phyloP scores from a whole-genome alignment of 2,797 vertebrate genomes.

The Pogonophryne albipinna region DNA sequence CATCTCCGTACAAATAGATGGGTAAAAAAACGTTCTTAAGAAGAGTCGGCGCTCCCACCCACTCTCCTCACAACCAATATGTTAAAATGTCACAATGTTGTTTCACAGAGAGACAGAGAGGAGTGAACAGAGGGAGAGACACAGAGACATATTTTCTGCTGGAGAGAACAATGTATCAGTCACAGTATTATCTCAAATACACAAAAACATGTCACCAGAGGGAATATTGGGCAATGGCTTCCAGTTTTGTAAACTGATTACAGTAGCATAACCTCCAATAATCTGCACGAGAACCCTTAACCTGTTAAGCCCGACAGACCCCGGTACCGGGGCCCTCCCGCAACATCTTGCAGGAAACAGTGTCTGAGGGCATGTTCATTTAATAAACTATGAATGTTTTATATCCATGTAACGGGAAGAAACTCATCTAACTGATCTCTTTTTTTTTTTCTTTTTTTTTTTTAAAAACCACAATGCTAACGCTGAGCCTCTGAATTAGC shows the following conservation, averaged over 20 bases:
- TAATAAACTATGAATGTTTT: too few species aligned
- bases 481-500: too few species aligned
- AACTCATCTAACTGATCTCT: too few species aligned
- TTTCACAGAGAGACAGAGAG: constrained; percentile 49
- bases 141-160: constrained; percentile 25
- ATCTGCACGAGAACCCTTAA: constrained; percentile 5
- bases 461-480: too few species aligned
- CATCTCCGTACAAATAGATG: constrained; percentile 62
- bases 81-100: constrained; percentile 65
- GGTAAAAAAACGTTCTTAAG: constrained; percentile 52
- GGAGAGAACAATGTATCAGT: constrained; percentile 33
- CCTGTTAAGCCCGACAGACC: too few species aligned
- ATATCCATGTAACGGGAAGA: too few species aligned
- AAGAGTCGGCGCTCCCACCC: constrained; percentile 61
- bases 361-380: too few species aligned
- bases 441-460: too few species aligned
- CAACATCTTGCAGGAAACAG: too few species aligned
- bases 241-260: constrained; percentile 33
- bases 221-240: constrained; percentile 16
- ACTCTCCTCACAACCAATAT: constrained; percentile 65
- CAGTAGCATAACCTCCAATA: constrained; percentile 8
- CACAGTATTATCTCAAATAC: constrained; percentile 29
- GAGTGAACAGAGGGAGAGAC: constrained; percentile 24
- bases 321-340: too few species aligned
- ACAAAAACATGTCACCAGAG: constrained; percentile 43